These are phyloP conservation scores for Rhinopithecus roxellana DNA, from an alignment of 2,113 vertebrate species.

Conservation along the genomic window DNA sequence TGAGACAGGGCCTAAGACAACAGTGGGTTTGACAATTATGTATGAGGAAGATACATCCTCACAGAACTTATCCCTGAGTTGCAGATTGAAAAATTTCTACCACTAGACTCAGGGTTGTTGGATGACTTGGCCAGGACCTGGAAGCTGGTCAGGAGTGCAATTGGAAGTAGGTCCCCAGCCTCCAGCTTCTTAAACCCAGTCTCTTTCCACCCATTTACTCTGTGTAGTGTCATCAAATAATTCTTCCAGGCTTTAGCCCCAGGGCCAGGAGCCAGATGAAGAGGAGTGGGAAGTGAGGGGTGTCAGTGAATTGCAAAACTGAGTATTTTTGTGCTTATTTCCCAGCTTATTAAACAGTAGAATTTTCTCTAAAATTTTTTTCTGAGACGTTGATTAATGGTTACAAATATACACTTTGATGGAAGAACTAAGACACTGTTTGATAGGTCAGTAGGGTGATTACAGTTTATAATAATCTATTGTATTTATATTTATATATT, in stretches of 20 bases:
- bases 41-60: neutral
- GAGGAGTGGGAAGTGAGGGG: neutral
- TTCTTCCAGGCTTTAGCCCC: neutral
- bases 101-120: neutral
- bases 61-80: neutral
- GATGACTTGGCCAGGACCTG: neutral
- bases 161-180: neutral
- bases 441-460: neutral
- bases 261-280: neutral
- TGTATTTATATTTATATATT: neutral
- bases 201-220: neutral
- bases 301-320: neutral
- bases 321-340: neutral
- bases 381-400: neutral
- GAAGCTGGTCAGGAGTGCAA: neutral
- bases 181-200: neutral
- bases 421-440: neutral
- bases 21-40: neutral
- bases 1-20: neutral
- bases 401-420: neutral
- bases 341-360: neutral
- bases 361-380: neutral
- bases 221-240: neutral
- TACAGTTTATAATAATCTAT: neutral
- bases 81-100: neutral